Evolutionary conservation across 1,140 invertebrate species (phyloP).

Genomic region (Lasioglossum baleicum): DNA sequence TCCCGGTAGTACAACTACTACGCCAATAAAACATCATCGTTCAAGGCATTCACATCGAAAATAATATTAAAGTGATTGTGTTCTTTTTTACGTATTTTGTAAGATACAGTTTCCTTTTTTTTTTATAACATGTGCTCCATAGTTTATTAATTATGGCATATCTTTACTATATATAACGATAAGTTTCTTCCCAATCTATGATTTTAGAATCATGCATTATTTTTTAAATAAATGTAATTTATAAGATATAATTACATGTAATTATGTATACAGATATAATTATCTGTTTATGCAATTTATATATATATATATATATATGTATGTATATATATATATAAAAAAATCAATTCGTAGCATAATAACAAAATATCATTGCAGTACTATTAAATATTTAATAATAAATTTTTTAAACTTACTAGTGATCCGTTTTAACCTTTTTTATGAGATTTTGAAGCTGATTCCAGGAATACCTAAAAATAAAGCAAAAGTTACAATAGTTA

Average conservation of each 20-base stretch:
- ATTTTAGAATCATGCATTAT: conserved; percentile 21
- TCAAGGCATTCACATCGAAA: conserved; percentile 76
- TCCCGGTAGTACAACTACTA: conserved; percentile 58
- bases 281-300: conserved; percentile 16
- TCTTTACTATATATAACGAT: conserved; percentile 41
- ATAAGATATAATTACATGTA: conserved; percentile 39
- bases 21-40: conserved; percentile 72
- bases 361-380: conserved; percentile 33
- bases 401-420: no score
- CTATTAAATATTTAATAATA: conserved; percentile 47
- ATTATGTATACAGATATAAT: conserved; percentile 23
- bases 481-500: no score
- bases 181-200: conserved; percentile 19
- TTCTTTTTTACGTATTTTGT: conserved; percentile 42
- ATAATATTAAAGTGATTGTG: conserved; percentile 41
- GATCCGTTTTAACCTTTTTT: conserved; percentile 24
- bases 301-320: conserved; percentile 21
- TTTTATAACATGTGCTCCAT: background rate
- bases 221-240: conserved; percentile 29
- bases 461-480: conserved; percentile 61
- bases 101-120: conserved; percentile 37
- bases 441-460: conserved; percentile 54
- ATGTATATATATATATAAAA: no score
- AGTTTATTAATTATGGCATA: conserved; percentile 24
- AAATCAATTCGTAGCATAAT: conserved; percentile 30